Conservation (phyloP, 2,797 vertebrate genomes). For the Lutjanus argentimaculatus region DNA sequence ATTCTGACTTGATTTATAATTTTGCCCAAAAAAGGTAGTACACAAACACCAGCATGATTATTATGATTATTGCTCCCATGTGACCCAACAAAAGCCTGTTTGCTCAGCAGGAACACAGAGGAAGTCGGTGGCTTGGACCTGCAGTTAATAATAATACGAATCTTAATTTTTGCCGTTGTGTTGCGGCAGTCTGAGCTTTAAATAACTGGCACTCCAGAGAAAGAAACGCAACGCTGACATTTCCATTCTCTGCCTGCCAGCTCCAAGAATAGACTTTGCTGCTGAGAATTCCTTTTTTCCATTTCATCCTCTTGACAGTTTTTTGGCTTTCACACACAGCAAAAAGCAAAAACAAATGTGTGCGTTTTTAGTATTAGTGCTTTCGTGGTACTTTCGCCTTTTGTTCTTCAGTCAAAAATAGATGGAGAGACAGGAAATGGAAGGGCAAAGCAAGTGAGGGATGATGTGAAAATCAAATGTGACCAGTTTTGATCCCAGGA, state of each 20-base stretch:
- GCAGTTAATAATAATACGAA: constrained; percentile 2
- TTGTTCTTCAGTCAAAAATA: constrained; percentile 38
- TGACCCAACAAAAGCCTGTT: constrained; percentile 13
- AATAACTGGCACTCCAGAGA: constrained; percentile 48
- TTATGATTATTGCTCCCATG: constrained; percentile 23
- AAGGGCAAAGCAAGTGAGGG: not conserved
- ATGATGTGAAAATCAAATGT: constrained; percentile 41
- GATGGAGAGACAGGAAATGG: constrained; percentile 34
- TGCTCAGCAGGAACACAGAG: not conserved
- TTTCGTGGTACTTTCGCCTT: constrained; percentile 23
- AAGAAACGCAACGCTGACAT: constrained; percentile 35
- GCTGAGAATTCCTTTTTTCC: constrained; percentile 47
- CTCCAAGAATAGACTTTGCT: constrained; percentile 59
- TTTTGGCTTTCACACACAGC: constrained; percentile 43
- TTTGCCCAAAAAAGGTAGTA: not conserved
- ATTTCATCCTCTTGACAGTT: constrained; percentile 46
- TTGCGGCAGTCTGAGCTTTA: constrained; percentile 30
- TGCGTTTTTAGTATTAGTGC: constrained; percentile 7
- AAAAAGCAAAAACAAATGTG: constrained; percentile 9
- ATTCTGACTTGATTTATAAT: constrained; percentile 8
- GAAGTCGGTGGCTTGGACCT: constrained; percentile 8
- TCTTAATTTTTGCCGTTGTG: constrained; percentile 14
- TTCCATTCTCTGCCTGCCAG: constrained; percentile 60
- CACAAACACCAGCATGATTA: constrained; percentile 6
- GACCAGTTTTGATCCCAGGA: constrained; percentile 41